phyloP scores from a whole-genome alignment of 2,888 invertebrate genomes.

The Eurytoma californica region DNA sequence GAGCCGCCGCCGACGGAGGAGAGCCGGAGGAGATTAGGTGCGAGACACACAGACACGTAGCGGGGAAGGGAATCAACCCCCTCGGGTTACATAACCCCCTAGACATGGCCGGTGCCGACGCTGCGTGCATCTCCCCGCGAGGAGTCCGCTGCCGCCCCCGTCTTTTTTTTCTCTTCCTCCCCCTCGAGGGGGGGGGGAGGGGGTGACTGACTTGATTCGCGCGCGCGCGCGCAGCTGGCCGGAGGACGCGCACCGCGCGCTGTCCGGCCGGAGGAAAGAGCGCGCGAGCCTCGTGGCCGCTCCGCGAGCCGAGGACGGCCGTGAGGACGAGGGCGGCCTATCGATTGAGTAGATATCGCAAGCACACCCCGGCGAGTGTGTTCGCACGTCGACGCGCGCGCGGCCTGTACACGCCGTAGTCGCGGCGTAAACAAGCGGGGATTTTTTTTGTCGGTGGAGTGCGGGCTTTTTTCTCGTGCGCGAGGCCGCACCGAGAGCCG shows the following conservation, averaged over 20 bases:
- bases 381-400: background rate
- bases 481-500: background rate
- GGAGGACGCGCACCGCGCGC: too few relatives aligned
- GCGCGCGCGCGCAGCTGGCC: too few relatives aligned
- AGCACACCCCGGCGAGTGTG: background rate
- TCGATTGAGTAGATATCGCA: constrained; percentile 44
- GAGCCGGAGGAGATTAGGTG: constrained; percentile 14
- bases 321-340: constrained; percentile 26
- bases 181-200: background rate
- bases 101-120: constrained; percentile 23
- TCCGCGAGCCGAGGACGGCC: background rate
- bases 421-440: constrained; percentile 2
- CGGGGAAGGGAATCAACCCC: background rate
- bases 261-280: too few relatives aligned
- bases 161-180: background rate
- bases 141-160: background rate
- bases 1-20: constrained; percentile 3
- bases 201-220: too few relatives aligned
- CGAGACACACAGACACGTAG: constrained; percentile 7
- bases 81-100: constrained; percentile 38
- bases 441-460: background rate
- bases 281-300: too few relatives aligned
- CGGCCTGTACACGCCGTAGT: background rate
- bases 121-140: background rate
- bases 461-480: background rate